Percentiles rank a stretch among this genome's conserved stretches.
These are phyloP conservation scores for Drosophila takahashii DNA, from an alignment of 1,140 invertebrate species.

Conservation along the genomic window DNA sequence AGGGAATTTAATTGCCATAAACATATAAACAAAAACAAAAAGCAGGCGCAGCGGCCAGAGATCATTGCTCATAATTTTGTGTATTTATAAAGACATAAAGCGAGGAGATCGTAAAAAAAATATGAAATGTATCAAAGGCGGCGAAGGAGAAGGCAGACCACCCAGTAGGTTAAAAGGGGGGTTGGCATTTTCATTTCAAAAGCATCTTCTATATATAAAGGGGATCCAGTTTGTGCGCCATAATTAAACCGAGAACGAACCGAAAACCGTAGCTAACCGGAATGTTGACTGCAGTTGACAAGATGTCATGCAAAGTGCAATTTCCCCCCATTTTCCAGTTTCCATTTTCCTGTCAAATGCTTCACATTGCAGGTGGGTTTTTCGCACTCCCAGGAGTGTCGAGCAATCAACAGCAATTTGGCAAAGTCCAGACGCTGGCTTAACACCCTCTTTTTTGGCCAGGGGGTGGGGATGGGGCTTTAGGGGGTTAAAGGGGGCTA, in stretches of 20 bases:
- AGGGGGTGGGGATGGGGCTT: neutral
- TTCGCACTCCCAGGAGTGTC: conserved; percentile 13
- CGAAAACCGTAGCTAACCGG: conserved; percentile 13
- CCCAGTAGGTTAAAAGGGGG: conserved; percentile 25
- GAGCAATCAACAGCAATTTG: conserved; percentile 83
- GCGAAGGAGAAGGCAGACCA: conserved; percentile 14
- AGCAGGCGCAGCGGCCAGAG: conserved; percentile 24
- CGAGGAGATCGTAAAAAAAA: conserved; percentile 65
- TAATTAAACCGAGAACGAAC: conserved; percentile 20
- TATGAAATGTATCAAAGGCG: conserved; percentile 72
- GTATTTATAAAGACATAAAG: conserved; percentile 78
- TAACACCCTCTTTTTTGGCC: conserved; percentile 2
- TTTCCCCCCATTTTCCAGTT: neutral
- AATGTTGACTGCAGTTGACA: conserved; percentile 65
- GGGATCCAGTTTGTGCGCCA: neutral
- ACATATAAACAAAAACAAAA: conserved; percentile 44
- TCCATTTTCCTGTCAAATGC: conserved; percentile 37
- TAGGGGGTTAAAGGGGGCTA: conserved; percentile 5
- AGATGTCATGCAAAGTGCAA: conserved; percentile 59
- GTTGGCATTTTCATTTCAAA: neutral
- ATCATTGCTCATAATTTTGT: conserved; percentile 61
- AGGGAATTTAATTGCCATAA: conserved; percentile 75
- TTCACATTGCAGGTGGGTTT: conserved; percentile 51
- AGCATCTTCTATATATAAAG: neutral
- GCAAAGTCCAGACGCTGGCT: conserved; percentile 63